Conservation (phyloP, 1,140 invertebrate genomes). For the Achatina immaculata region DNA sequence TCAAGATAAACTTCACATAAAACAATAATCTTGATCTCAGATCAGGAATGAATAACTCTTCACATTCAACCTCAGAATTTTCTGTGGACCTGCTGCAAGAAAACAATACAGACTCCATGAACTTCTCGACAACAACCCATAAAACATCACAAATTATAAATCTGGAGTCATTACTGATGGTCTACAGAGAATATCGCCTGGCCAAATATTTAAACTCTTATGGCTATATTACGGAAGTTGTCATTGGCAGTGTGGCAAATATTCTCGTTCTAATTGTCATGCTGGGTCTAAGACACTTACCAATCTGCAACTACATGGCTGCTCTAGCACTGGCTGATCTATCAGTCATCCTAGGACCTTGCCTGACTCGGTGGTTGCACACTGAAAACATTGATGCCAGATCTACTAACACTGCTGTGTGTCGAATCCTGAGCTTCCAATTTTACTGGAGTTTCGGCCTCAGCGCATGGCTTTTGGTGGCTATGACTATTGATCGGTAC, state of each 20-base stretch:
- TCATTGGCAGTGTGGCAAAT: conserved; percentile 64
- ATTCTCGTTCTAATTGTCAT: conserved; percentile 60
- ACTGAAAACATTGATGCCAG: conserved; percentile 42
- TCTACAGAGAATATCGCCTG: conserved; percentile 39
- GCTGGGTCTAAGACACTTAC: conserved; percentile 52
- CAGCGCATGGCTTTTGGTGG: conserved; percentile 62
- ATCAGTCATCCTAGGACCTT: conserved; percentile 53
- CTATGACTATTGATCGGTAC: conserved; percentile 62
- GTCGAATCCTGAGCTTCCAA: conserved; percentile 49
- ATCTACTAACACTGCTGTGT: conserved; percentile 39
- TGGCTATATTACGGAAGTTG: conserved; percentile 54
- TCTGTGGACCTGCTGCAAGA: neutral
- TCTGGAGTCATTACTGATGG: neutral
- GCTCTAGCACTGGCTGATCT: conserved; percentile 62
- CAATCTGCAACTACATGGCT: conserved; percentile 65
- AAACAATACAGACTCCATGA: neutral
- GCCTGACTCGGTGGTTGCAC: conserved; percentile 49
- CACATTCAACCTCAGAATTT: neutral
- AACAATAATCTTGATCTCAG: neutral
- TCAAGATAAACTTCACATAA: neutral
- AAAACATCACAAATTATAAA: neutral
- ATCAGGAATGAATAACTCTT: neutral
- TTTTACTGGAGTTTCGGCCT: conserved; percentile 54
- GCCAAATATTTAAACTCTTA: conserved; percentile 53
- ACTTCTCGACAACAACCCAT: neutral